Conservation (phyloP, 92 coral and sea anemone species). For the Pocillopora grandis region DNA sequence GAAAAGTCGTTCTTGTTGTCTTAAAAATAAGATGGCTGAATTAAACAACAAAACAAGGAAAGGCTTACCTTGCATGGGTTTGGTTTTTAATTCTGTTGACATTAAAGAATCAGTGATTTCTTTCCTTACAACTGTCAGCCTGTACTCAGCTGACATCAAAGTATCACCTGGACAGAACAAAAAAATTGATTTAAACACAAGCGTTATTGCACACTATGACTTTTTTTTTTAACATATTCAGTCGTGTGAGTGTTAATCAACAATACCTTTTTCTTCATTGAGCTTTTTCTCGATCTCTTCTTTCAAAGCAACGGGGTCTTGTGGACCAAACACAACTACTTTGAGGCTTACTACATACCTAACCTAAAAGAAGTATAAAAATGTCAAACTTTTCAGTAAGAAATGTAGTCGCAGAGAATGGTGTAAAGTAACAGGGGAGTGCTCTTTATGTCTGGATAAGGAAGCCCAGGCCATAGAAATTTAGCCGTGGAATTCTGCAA, state of each 20-base stretch:
- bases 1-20: neutral
- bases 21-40: neutral
- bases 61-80: constrained; percentile 22
- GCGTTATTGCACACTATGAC: too few species aligned
- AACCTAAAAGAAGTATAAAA: constrained; percentile 4
- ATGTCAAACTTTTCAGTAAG: neutral
- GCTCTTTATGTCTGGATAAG: too few species aligned
- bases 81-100: constrained; percentile 8
- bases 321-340: constrained; percentile 23
- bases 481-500: too few species aligned
- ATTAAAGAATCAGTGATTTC: neutral
- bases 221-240: neutral
- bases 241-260: too few species aligned
- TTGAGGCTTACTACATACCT: constrained; percentile 10
- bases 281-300: constrained; percentile 26
- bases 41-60: neutral
- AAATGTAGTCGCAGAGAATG: too few species aligned
- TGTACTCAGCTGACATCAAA: constrained; percentile 9
- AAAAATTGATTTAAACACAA: neutral
- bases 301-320: constrained; percentile 27
- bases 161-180: neutral
- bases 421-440: too few species aligned
- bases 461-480: too few species aligned
- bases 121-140: constrained; percentile 24
- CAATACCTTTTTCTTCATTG: neutral